Percentiles rank a stretch among this genome's conserved stretches.
phyloP scores from a whole-genome alignment of 2,888 invertebrate genomes.

The Leucophenga maculata region DNA sequence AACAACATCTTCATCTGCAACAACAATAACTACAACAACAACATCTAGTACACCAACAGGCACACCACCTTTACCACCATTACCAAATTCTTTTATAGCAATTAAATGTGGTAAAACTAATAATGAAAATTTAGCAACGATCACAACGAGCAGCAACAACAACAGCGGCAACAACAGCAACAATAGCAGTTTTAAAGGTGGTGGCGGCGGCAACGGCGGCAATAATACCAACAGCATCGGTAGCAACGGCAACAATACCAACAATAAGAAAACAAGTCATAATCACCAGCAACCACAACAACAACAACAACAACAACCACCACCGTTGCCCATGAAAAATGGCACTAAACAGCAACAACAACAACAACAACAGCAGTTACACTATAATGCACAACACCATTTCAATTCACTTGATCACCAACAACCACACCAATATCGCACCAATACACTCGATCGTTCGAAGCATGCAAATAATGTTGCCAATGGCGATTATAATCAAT shows the following conservation, averaged over 20 bases:
- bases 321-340: conserved; percentile 63
- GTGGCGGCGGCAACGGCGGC: conserved; percentile 54
- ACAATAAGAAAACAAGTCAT: conserved; percentile 44
- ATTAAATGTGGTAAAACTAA: conserved; percentile 54
- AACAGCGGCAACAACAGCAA: conserved; percentile 46
- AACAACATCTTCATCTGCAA: conserved; percentile 38
- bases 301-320: conserved; percentile 49
- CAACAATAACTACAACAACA: conserved; percentile 47
- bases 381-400: conserved; percentile 53
- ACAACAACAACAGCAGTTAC: conserved; percentile 32
- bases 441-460: conserved; percentile 59
- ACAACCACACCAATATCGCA: conserved; percentile 38
- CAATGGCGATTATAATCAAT: conserved; percentile 60
- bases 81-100: conserved; percentile 65
- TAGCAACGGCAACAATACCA: conserved; percentile 53
- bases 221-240: conserved; percentile 42
- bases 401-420: conserved; percentile 62
- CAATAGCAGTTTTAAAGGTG: conserved; percentile 58
- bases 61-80: conserved; percentile 66
- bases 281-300: conserved; percentile 44
- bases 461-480: conserved; percentile 27
- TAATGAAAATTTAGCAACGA: conserved; percentile 44
- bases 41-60: conserved; percentile 55
- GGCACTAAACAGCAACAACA: conserved; percentile 49
- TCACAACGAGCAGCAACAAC: conserved; percentile 39